Base-by-base conservation (phyloP, 2,888 invertebrate genomes). In the Stenurella melanura region DNA sequence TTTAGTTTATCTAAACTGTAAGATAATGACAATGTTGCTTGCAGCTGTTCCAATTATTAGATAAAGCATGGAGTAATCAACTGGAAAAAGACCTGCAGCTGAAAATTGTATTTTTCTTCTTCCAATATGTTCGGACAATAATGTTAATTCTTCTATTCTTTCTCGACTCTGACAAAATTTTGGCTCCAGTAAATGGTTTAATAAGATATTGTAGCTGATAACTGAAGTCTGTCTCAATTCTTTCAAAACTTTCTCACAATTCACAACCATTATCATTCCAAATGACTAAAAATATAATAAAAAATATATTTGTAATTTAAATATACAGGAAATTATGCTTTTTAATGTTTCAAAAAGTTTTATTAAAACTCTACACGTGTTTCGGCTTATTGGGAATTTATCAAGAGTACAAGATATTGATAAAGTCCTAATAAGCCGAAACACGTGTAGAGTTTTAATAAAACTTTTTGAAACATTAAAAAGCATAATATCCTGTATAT, bases 11-110 rank as follows among this genome's bases (percentile, higher is more conserved):
- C 34, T 17, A 57, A 69, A 69, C 34, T 69, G 69, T 1, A 69
- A 50, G 9, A 69, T 17, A n/a, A 69, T 57, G 0, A 69, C 69
- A n/a, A 69, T 56, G 18, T 69, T 69, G 18, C 69, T 69, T 6
- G 57, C 11, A 11, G 57, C 69, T 6, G 57, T 15, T 12, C 69
- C 69, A 34, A 38, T 11, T 38, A 34, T 34, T 19, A 69, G 12
- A 57, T 54, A 57, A 11, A 69, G 17, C 57, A 58, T 69, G 11
- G 69, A 69, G 11, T 34, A 57, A 19, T 69, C 17, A 3, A 69
- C 18, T n/a, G 69, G 17, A 18, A 69, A 69, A n/a, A 58, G 38
- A 5, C 69, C 69, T 10, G 69, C 56, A 34, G 57, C 26, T 17
- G 69, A 50, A 50, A 69, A 69, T 12, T 69, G n/a, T 11, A 57